Evolutionary conservation across 2,797 vertebrate species (phyloP), one percentile per base, ranked within the genome.

Genomic region (Gorsachius magnificus): DNA sequence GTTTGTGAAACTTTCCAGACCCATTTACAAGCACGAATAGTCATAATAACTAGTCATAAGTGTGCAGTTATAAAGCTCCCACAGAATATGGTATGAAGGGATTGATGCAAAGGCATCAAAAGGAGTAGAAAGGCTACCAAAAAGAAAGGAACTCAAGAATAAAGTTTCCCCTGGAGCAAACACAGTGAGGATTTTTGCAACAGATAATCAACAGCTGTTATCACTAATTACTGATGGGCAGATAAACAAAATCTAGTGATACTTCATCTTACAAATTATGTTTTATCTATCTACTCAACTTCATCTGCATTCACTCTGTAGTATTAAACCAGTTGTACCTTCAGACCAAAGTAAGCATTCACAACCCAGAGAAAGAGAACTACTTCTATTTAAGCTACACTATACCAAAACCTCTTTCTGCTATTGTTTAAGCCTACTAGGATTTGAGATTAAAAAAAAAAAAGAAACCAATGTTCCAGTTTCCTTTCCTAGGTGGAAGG

Each of bases 401-500:
- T 6, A 48, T 14, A 56, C 0, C 29, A 10, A 94, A 93, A 91
- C 53, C 1, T 1, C 11, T n/a, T 56, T 74, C 64, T 6, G 15
- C 26, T 63, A 31, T 12, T 65, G 50, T 16, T 38, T n/a, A 94
- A 68, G 16, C 9, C 36, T 74, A 26, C 31, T 8, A 78, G 54
- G 38, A 54, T 24, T n/a, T 22, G 6, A 26, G 16, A 54, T 20
- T 17, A 21, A 31, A 79, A 74, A 46, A 20, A 58, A 4, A 86
- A 82, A 48, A 43, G 41, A 43, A 31, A 79, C 29, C 26, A 41
- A 48, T 19, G 13, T 14, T 72, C n/a, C 28, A 5, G 12, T 81
- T 96, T 89, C 69, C 75, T 93, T 83, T 89, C 72, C 84, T 84
- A 77, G 66, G 41, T 57, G 35, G 22, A 84, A 95, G 53, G 75